Conservation (phyloP, 2,113 vertebrate genomes). For the Bubo blakistoni region DNA sequence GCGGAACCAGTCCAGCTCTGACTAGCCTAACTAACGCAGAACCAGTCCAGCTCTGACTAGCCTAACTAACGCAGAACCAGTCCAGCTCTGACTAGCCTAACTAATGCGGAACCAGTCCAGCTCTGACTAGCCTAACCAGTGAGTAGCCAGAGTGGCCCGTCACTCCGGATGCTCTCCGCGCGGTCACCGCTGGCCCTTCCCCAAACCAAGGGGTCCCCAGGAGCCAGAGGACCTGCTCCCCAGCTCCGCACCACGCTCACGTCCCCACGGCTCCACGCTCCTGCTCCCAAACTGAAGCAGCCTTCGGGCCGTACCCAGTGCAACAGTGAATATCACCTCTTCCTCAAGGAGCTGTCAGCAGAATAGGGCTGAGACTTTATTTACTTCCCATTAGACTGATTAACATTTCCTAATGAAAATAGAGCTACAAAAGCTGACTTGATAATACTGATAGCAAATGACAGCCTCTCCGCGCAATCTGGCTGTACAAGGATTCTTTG, state of each 20-base stretch:
- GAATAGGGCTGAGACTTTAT: neutral
- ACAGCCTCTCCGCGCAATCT: neutral
- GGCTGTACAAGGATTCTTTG: neutral
- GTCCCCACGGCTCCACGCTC: too few relatives aligned
- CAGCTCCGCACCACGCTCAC: rapidly evolving
- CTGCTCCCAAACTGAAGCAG: rapidly evolving
- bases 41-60: too few relatives aligned
- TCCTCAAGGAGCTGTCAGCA: neutral
- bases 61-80: too few relatives aligned
- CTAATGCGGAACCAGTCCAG: too few relatives aligned
- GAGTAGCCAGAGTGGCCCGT: too few relatives aligned
- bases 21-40: too few relatives aligned
- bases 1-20: too few relatives aligned
- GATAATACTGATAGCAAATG: neutral
- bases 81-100: too few relatives aligned
- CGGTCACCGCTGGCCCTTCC: neutral
- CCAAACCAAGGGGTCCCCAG: neutral
- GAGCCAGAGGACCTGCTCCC: neutral
- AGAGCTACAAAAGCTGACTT: neutral
- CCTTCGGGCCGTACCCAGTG: rapidly evolving
- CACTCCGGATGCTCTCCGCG: too few relatives aligned
- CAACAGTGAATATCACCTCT: rapidly evolving
- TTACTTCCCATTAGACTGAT: neutral
- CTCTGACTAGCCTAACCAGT: too few relatives aligned
- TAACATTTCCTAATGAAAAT: neutral